Conservation (phyloP, 2,797 vertebrate genomes). For the Sphenopsis melanotis region DNA sequence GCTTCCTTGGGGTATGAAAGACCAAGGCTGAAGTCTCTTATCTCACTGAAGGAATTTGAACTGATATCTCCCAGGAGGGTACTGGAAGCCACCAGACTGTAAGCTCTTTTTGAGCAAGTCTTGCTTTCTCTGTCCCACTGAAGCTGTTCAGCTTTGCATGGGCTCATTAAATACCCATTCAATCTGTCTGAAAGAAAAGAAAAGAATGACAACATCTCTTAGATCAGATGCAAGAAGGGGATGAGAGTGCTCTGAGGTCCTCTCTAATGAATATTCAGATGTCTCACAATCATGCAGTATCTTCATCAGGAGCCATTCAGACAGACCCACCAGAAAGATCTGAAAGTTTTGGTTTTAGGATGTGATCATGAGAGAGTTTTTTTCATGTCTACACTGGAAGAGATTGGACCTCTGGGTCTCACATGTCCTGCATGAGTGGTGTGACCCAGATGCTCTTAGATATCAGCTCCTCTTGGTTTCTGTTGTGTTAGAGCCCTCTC, state of each 20-base stretch:
- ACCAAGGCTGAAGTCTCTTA: conserved; percentile 36
- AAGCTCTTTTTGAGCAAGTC: neutral
- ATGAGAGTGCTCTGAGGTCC: neutral
- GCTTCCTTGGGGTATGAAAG: neutral
- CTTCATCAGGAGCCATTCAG: neutral
- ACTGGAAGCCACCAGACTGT: conserved; percentile 6
- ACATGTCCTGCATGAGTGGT: neutral
- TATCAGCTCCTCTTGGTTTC: neutral
- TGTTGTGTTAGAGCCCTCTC: neutral
- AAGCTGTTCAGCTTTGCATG: conserved; percentile 23
- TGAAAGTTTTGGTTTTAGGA: neutral
- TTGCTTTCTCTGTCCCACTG: neutral
- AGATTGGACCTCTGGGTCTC: neutral
- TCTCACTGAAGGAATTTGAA: conserved; percentile 19
- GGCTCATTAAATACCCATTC: conserved; percentile 46
- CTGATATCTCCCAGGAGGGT: neutral
- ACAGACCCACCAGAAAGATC: neutral
- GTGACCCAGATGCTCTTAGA: neutral
- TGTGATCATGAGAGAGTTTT: neutral
- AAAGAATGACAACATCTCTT: neutral
- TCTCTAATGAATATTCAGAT: conserved; percentile 5
- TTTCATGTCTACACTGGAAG: neutral
- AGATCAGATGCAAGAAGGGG: neutral
- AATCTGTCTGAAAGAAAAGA: neutral
- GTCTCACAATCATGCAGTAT: neutral